These are phyloP conservation scores for Amphibalanus amphitrite DNA, from an alignment of 1,140 invertebrate species.

Conservation along the genomic window DNA sequence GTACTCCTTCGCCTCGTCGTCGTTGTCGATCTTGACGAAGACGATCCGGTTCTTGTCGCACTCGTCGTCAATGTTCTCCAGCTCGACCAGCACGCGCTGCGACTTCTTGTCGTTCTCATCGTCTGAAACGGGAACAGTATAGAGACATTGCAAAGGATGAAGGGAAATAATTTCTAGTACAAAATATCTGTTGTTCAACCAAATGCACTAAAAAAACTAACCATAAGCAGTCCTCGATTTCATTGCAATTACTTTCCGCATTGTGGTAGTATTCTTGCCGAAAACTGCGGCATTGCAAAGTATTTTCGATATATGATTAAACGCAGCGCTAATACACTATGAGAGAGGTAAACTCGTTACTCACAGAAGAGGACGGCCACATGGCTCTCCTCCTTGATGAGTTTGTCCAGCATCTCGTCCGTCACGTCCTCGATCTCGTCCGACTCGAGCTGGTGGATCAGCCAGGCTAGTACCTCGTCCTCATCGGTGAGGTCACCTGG, in stretches of 20 bases:
- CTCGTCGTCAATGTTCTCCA: slow-evolving; percentile 88
- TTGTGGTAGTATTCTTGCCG: no score
- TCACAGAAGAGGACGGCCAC: slow-evolving; percentile 84
- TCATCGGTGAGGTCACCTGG: slow-evolving; percentile 78
- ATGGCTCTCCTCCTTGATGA: slow-evolving; percentile 72
- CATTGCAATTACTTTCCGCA: no score
- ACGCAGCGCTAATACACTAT: no score
- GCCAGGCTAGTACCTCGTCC: slow-evolving; percentile 74
- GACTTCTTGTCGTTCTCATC: slow-evolving; percentile 79
- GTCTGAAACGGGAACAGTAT: no score
- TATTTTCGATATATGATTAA: no score
- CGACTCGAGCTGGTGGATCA: slow-evolving; percentile 63
- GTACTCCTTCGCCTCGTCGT: slow-evolving; percentile 58
- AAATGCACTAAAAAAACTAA: no score
- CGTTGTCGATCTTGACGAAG: slow-evolving; percentile 52
- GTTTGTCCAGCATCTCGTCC: slow-evolving; percentile 76
- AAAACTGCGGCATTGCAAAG: no score
- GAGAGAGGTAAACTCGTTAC: no score
- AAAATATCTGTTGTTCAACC: no score
- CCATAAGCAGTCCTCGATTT: no score
- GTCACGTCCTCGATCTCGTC: slow-evolving; percentile 92
- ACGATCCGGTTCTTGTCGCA: slow-evolving; percentile 74
- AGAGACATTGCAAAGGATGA: no score
- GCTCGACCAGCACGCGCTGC: slow-evolving; percentile 61
- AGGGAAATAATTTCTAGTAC: no score